A percentile compares a stretch with the other conserved stretches of the same genome.
phyloP scores from a whole-genome alignment of 2,888 invertebrate genomes.

The Selenia dentaria region DNA sequence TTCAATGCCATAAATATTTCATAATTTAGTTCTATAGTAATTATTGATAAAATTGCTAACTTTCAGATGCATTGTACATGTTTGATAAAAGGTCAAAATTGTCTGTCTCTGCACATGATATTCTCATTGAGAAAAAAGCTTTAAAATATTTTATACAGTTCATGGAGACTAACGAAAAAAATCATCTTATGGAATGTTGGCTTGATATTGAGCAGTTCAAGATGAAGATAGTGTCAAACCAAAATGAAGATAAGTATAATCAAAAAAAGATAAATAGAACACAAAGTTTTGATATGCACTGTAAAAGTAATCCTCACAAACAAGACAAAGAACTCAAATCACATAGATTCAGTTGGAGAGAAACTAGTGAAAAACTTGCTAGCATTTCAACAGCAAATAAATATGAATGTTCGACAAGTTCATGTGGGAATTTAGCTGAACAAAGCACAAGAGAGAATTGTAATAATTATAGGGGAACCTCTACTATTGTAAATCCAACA shows the following conservation, averaged over 20 bases:
- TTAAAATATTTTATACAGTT: constrained; percentile 94
- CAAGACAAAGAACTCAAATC: constrained; percentile 42
- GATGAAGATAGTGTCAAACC: constrained; percentile 39
- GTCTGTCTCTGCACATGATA: constrained; percentile 90
- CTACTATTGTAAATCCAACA: constrained; percentile 52
- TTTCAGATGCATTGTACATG: constrained; percentile 66
- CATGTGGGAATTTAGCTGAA: constrained; percentile 61
- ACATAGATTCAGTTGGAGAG: constrained; percentile 53
- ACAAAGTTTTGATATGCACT: constrained; percentile 65
- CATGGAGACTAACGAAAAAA: constrained; percentile 90
- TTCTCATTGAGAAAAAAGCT: constrained; percentile 91
- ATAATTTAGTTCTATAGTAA: background rate
- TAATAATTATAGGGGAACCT: constrained; percentile 33
- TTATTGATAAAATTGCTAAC: background rate
- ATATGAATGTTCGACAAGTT: constrained; percentile 57
- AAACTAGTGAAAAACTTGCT: constrained; percentile 40
- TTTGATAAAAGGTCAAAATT: constrained; percentile 86
- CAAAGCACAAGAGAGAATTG: constrained; percentile 19
- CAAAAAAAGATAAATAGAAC: constrained; percentile 59
- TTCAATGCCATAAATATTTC: background rate
- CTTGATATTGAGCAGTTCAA: constrained; percentile 90
- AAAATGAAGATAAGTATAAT: constrained; percentile 42
- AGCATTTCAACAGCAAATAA: constrained; percentile 42
- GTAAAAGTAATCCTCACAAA: constrained; percentile 43
- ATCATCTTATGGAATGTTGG: constrained; percentile 89